Conservation (phyloP, 2,797 vertebrate genomes). For the Hoplostethus mediterraneus region DNA sequence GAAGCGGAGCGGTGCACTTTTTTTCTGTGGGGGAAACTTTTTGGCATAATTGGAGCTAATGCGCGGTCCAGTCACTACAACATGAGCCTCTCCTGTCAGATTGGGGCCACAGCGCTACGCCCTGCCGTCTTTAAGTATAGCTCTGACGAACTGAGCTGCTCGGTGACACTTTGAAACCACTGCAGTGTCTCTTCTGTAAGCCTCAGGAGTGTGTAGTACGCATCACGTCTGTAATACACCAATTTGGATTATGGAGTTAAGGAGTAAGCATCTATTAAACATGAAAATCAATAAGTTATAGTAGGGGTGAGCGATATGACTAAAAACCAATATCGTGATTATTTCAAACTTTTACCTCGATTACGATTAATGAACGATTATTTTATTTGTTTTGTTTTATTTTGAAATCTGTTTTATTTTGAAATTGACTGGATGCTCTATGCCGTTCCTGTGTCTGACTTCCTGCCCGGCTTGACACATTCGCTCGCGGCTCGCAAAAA, state of each 20-base stretch:
- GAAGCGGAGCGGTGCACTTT: neutral
- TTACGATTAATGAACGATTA: too few species aligned
- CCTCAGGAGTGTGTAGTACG: neutral
- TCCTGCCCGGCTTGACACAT: too few species aligned
- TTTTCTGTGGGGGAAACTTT: constrained; percentile 4
- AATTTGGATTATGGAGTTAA: constrained; percentile 3
- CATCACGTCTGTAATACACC: constrained; percentile 11
- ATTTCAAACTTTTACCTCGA: too few species aligned
- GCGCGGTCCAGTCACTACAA: constrained; percentile 43
- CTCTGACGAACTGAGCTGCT: constrained; percentile 34
- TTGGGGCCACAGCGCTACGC: constrained; percentile 37
- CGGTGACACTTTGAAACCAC: constrained; percentile 25
- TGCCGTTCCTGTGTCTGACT: too few species aligned
- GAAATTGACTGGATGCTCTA: too few species aligned
- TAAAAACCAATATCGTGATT: too few species aligned
- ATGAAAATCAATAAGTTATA: neutral
- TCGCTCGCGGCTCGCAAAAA: too few species aligned
- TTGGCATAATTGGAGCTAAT: constrained; percentile 49
- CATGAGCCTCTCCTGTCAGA: constrained; percentile 1
- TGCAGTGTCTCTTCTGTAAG: constrained; percentile 24
- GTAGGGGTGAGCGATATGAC: too few species aligned
- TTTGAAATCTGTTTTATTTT: too few species aligned
- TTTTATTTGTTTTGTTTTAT: too few species aligned
- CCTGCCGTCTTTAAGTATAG: constrained; percentile 29
- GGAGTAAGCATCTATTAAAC: neutral